Base-by-base conservation (phyloP, 2,797 vertebrate genomes). In the Menidia menidia region DNA sequence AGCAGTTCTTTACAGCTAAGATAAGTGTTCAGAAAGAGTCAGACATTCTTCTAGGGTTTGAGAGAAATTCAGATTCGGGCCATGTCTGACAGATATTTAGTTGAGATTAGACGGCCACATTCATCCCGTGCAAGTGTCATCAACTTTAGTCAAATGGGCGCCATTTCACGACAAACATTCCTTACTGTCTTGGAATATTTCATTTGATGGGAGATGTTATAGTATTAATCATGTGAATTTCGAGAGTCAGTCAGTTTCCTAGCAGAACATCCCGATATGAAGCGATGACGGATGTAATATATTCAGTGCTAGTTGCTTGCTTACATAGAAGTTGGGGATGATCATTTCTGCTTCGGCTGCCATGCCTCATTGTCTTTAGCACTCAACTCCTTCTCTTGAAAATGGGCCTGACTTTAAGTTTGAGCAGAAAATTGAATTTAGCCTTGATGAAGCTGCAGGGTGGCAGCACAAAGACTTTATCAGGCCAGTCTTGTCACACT, bases 401-500 rank as follows among this genome's bases (percentile, higher is more conserved):
- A 58, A 51, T 18, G 15, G 32, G 8, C n/a, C 11, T 51, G 57
- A 55, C 63, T 68, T 68, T n/a, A 19, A 31, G 35, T 63, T 16
- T 3, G 2, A 69, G 56, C 0, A 0, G 42, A 14, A 55, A 47
- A 64, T 41, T 60, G 53, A 71, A 69, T 5, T 41, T 57, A 77
- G 58, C 35, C 39, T 30, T 47, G 35, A 78, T 73, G 30, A 18
- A 51, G 25, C 42, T 9, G 10, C 47, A 16, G 33, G 47, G 62
- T 69, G 70, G 56, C 62, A 56, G 53, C 62, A 48, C 15, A 51
- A 60, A 0, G 54, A 60, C 4, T 41, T 82, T 78, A 66, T 25
- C 25, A 33, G 55, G 64, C 78, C 15, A 12, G 43, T 83, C 48
- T 52, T 60, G n/a, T 71, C 74, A 59, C 30, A 45, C 47, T 54